Evolutionary conservation across 2,113 vertebrate species (phyloP), one percentile per base, ranked within the genome.

Genomic region (Osmerus eperlanus): DNA sequence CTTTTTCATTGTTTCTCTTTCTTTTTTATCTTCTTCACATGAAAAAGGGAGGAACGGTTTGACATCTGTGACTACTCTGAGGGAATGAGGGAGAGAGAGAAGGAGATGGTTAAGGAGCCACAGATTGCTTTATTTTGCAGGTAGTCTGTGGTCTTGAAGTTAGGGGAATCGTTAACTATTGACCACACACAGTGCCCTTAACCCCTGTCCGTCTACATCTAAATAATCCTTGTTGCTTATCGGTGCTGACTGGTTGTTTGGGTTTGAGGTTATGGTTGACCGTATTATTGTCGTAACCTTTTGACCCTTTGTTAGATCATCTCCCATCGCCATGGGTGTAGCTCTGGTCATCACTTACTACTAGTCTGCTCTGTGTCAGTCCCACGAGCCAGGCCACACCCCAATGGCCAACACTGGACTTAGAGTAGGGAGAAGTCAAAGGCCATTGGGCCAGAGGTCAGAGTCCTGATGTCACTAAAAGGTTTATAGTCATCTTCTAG

Each of bases 241-340:
- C 29, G 16, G 14, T 36, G 28, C 14, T 64, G 61, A 64, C 61
- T 18, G 61, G 61, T 6, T 16, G 60, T 28, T 62, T 29, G 3
- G 16, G 61, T 29, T 64, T 18, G 61, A 28, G 61, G 61, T 25
- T 18, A 16, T 32, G 18, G 61, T 16, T 64, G 18, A 51, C 32
- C 21, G 25, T 47, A 23, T 32, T 60, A 19, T 32, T 68, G 19
- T 47, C 29, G 21, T 71, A 68, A 77, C 54, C 68, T 81, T 69
- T 74, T 51, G 64, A 65, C 64, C 64, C 36, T 60, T 9, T 1
- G 12, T 51, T 21, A 51, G n/a, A 36, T 51, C 18, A 65, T 65
- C 16, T 60, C 58, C 18, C 58, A 23, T 60, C n/a, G 11, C 11
- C 19, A 21, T 59, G 56, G 8, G 15, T 28, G 28, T 41, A 18